phyloP scores from a whole-genome alignment of 2,888 invertebrate genomes.

The Ferrisia virgata region DNA sequence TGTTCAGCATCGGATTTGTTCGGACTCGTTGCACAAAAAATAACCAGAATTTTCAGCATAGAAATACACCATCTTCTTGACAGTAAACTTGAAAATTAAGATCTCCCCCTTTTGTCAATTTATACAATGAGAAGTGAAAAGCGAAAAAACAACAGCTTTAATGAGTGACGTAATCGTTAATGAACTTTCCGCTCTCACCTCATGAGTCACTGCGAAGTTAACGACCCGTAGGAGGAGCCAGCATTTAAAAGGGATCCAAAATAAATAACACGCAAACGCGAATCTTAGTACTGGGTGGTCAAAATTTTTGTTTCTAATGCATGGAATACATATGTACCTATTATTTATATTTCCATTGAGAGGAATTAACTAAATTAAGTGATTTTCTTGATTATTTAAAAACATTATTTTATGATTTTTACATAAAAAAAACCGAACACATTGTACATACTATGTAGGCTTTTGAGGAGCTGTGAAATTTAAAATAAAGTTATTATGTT shows the following conservation, averaged over 20 bases:
- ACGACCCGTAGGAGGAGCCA: neutral
- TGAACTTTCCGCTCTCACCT: conserved; percentile 16
- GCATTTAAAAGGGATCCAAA: neutral
- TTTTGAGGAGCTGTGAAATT: too few species aligned
- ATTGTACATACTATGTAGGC: too few species aligned
- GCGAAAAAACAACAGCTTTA: conserved; percentile 15
- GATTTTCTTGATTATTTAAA: too few species aligned
- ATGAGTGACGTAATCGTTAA: conserved; percentile 25
- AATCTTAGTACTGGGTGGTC: conserved; percentile 6
- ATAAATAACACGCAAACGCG: neutral
- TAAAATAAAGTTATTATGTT: too few species aligned
- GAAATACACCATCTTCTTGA: neutral
- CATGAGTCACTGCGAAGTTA: neutral
- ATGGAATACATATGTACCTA: neutral
- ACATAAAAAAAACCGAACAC: too few species aligned
- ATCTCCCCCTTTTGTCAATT: neutral
- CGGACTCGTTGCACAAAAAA: too few species aligned
- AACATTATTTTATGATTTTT: too few species aligned
- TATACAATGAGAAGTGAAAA: neutral
- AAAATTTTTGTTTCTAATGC: neutral
- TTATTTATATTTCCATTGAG: too few species aligned
- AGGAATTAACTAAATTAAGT: too few species aligned
- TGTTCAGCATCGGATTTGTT: too few species aligned
- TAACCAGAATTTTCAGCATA: neutral
- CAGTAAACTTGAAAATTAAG: neutral